These are phyloP conservation scores for Spilosoma lubricipeda DNA, from an alignment of 2,888 invertebrate genomes.

Conservation along the genomic window DNA sequence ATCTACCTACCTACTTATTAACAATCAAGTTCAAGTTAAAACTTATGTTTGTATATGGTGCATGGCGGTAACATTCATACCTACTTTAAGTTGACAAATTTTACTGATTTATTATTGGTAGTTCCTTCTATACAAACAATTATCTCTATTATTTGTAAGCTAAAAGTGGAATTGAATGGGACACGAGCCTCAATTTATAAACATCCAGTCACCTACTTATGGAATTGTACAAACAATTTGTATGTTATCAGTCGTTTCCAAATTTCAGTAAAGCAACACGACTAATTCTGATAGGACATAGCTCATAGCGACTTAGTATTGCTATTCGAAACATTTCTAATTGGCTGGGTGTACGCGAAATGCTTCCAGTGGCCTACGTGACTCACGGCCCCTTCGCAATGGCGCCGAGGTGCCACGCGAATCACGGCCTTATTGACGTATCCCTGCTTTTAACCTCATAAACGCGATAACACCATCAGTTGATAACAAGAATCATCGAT, in stretches of 20 bases:
- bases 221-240: conserved; percentile 21
- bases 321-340: conserved; percentile 52
- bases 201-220: conserved; percentile 22
- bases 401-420: conserved; percentile 83
- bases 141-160: conserved; percentile 22
- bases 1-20: conserved; percentile 3
- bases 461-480: conserved; percentile 31
- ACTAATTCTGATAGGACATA: conserved; percentile 43
- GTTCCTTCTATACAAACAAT: not conserved
- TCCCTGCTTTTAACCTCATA: conserved; percentile 34
- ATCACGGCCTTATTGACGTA: conserved; percentile 79
- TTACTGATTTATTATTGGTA: not conserved
- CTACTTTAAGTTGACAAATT: not conserved
- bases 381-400: conserved; percentile 79
- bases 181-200: conserved; percentile 22
- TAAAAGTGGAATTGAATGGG: conserved; percentile 12
- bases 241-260: conserved; percentile 59
- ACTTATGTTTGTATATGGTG: not conserved
- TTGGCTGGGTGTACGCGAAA: conserved; percentile 61
- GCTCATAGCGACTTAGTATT: conserved; percentile 25
- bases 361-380: conserved; percentile 83
- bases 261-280: conserved; percentile 62
- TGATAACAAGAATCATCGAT: conserved; percentile 29
- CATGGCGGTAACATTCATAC: not conserved
- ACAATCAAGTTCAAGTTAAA: conserved; percentile 16